Percentiles rank a stretch among this genome's conserved stretches.
These are phyloP conservation scores for Gymnarchus niloticus DNA, from an alignment of 2,113 vertebrate genomes.

Conservation along the genomic window DNA sequence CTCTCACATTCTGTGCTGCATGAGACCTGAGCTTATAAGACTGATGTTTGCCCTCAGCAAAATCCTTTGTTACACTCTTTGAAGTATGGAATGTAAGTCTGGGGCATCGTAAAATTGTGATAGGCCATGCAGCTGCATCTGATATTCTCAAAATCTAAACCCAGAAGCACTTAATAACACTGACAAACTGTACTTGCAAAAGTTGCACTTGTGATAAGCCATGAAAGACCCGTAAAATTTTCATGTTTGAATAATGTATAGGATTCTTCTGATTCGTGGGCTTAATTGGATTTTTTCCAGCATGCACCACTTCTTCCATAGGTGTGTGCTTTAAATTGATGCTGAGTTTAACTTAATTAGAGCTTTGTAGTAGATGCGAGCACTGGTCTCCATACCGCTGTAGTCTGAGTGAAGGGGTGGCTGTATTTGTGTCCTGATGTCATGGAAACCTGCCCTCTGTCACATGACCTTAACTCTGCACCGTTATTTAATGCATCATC, in stretches of 20 bases:
- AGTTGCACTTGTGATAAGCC: not conserved
- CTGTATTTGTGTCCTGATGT: not conserved
- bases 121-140: not conserved
- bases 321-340: constrained; percentile 32
- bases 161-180: not conserved
- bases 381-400: not conserved
- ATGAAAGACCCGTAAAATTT: not conserved
- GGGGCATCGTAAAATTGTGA: not conserved
- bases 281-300: not conserved
- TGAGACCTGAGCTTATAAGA: not conserved
- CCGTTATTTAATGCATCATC: not conserved
- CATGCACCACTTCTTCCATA: constrained; percentile 17
- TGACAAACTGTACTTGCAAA: not conserved
- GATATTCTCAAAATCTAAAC: not conserved
- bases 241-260: constrained; percentile 7
- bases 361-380: constrained; percentile 14
- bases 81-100: not conserved
- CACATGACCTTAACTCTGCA: not conserved
- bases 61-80: not conserved
- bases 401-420: not conserved
- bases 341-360: constrained; percentile 34
- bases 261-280: not conserved
- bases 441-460: not conserved
- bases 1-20: not conserved
- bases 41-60: not conserved